Evolutionary conservation across 2,888 invertebrate species (phyloP), one percentile per base, ranked within the genome.

Genomic region (Aspidiotus destructor): DNA sequence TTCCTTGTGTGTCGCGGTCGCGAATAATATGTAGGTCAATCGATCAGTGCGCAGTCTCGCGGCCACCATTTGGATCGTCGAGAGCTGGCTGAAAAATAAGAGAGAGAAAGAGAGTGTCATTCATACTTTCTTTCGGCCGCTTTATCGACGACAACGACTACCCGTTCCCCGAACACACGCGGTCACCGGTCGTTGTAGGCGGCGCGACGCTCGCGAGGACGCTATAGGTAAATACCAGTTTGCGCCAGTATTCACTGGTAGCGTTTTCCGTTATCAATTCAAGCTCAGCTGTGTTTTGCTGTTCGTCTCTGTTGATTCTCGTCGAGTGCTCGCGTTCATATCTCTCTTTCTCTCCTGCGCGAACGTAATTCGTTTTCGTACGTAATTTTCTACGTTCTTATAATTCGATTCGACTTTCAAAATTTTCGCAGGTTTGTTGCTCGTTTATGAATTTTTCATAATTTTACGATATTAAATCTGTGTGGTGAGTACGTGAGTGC

Each of bases 161-260:
- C 48, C 48, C 48, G 48, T n/a, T n/a, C 48, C n/a, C n/a, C 48
- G 48, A 11, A 28, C 28, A 28, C 48, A n/a, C 48, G 48, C 48
- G 48, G 48, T 28, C 48, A 48, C 48, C 11, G 11, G 48, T n/a
- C 48, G n/a, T 48, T 13, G n/a, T 48, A 48, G 11, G 48, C 40
- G 52, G 52, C 62, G 41, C 41, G 28, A 28, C 28, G 28, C 28
- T 28, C 28, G 28, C 28, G 42, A 41, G 55, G 65, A 65, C 65
- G 65, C 65, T 57, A 57, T 57, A 65, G 41, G 65, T 65, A 57
- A 65, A 65, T 65, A 65, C 65, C 57, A 65, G 65, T 65, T 65
- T 58, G 65, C 57, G 65, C 65, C 65, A 65, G 65, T 65, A 57
- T 54, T n/a, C 53, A 40, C 53, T 63, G 42, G 44, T 48, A 48